Base-by-base conservation (phyloP, 1,140 invertebrate genomes). In the Aporrectodea caliginosa region DNA sequence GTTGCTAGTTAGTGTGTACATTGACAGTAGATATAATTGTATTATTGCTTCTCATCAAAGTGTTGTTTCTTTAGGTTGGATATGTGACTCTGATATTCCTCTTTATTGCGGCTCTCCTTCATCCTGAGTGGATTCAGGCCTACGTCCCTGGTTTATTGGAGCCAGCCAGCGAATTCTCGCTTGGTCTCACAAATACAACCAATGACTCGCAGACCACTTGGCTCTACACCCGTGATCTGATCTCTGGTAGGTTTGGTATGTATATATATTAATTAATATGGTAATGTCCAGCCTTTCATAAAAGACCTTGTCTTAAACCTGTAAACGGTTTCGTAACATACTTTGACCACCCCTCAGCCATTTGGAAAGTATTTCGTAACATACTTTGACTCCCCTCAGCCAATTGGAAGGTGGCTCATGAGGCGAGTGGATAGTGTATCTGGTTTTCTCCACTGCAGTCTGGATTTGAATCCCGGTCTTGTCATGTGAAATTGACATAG, bases 71-170 rank as follows among this genome's bases (percentile, higher is more conserved):
- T 76, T 43, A 76, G 75, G 33, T 76, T 43, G 29, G 33, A 22
- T 76, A 76, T 29, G 27, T 43, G 33, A 22, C 16, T 32, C 32
- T 43, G n/a, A 76, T 76, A 35, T 35, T 32, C 0, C 29, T 76
- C 27, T 35, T 76, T 1, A 35, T 68, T 2, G 34, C n/a, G 1
- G 30, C 75, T 1, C 29, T 76, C 31, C 22, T 43, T n/a, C 33
- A 76, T 58, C 75, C 75, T 1, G 75, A 76, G 43, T 76, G 75
- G 75, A 58, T 76, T 27, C 75, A 76, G 35, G n/a, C 31, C 27
- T 29, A 72, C 70, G 27, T 29, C 6, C n/a, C n/a, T 32, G 31
- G n/a, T 32, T 29, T 32, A 32, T 29, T 32, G 2, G 70, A 32
- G 27, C n/a, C n/a, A 72, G 6, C 70, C 31, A 72, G 31, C 27